phyloP scores from a whole-genome alignment of 64 coral and sea anemone species.

The Montipora capricornis region DNA sequence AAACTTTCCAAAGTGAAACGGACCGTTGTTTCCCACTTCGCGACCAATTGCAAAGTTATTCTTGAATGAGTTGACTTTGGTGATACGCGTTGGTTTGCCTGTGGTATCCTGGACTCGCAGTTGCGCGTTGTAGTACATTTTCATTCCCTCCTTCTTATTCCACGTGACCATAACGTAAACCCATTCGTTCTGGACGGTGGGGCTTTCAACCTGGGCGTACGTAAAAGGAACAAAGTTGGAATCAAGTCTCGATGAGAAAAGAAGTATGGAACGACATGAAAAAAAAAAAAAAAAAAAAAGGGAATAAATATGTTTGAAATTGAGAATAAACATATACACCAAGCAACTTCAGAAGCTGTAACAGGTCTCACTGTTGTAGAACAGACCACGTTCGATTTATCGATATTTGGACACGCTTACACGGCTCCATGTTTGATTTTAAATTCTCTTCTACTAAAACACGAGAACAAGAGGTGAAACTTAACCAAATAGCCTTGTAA shows the following conservation, averaged over 20 bases:
- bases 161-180: conserved; percentile 86
- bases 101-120: conserved; percentile 72
- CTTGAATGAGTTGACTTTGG: conserved; percentile 32
- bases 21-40: conserved; percentile 79
- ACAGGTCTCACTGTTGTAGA: too few relatives aligned
- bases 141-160: conserved; percentile 81
- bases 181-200: conserved; percentile 38
- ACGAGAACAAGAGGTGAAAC: too few relatives aligned
- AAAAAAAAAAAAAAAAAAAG: too few relatives aligned
- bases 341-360: too few relatives aligned
- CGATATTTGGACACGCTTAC: too few relatives aligned
- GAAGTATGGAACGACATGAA: too few relatives aligned
- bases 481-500: too few relatives aligned
- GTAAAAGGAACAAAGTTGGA: not conserved
- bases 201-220: conserved; percentile 53
- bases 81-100: conserved; percentile 69
- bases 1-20: conserved; percentile 48
- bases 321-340: too few relatives aligned
- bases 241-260: not conserved
- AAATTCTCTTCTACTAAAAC: too few relatives aligned
- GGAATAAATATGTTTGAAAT: too few relatives aligned
- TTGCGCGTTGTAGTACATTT: conserved; percentile 70
- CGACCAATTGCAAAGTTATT: conserved; percentile 83
- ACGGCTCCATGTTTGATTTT: too few relatives aligned
- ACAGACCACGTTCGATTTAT: too few relatives aligned